Percentiles rank a stretch among this genome's conserved stretches.
phyloP scores from a whole-genome alignment of 2,113 vertebrate species.

The Calypte anna region DNA sequence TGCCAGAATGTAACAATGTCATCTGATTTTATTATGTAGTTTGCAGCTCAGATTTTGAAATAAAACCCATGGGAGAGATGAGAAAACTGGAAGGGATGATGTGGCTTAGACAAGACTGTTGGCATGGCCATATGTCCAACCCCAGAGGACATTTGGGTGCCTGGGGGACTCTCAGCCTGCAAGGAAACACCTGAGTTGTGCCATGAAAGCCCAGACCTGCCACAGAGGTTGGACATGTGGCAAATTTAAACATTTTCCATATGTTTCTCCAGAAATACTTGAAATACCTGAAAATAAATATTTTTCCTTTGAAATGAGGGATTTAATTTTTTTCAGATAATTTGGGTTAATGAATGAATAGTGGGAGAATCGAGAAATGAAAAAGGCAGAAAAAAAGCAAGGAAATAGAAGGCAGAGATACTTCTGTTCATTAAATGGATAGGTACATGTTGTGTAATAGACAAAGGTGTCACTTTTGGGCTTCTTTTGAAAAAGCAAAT shows the following conservation, averaged over 20 bases:
- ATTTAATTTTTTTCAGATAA: accelerated
- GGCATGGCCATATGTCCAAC: accelerated
- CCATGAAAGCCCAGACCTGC: neutral
- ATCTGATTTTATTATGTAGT: neutral
- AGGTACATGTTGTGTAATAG: accelerated
- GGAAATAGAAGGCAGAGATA: neutral
- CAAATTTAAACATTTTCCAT: neutral
- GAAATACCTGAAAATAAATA: neutral
- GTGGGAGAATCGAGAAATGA: neutral
- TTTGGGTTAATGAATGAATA: neutral
- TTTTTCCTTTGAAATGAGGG: neutral
- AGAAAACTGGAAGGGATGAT: neutral
- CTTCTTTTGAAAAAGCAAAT: neutral
- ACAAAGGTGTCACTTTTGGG: accelerated
- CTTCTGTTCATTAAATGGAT: neutral
- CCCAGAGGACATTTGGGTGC: no score
- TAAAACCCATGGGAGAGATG: neutral
- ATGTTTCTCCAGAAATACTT: neutral
- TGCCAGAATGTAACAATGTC: neutral
- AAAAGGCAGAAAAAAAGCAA: neutral
- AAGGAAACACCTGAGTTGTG: neutral
- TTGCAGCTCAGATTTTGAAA: neutral
- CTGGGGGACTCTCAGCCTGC: accelerated
- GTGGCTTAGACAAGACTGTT: neutral
- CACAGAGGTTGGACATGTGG: neutral